Evolutionary conservation across 2,797 vertebrate species (phyloP).

Genomic region (Okamejei kenojei): DNA sequence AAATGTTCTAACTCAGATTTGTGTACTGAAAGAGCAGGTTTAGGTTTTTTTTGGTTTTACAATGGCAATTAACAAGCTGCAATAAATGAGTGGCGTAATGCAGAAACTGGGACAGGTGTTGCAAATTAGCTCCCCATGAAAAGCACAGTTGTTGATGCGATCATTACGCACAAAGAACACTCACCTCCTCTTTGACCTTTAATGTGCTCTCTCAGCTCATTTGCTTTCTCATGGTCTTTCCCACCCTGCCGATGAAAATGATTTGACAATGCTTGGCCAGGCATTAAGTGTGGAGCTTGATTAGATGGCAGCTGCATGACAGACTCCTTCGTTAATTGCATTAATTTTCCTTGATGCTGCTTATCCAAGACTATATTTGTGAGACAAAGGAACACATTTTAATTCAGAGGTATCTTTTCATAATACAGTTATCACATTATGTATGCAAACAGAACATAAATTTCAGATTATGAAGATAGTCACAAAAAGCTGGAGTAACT

Average conservation of each 20-base stretch:
- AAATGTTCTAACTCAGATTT: neutral
- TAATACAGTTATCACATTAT: neutral
- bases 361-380: conserved; percentile 47
- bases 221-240: conserved; percentile 58
- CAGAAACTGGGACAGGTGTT: neutral
- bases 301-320: conserved; percentile 59
- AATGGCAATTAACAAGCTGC: neutral
- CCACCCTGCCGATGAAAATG: conserved; percentile 61
- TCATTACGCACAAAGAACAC: conserved; percentile 45
- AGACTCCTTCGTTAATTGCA: conserved; percentile 49
- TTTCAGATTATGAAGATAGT: no score
- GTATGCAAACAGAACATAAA: neutral
- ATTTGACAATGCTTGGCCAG: conserved; percentile 65
- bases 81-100: neutral
- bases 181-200: conserved; percentile 92
- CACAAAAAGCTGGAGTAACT: no score
- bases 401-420: neutral
- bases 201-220: conserved; percentile 60
- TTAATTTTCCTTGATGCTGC: conserved; percentile 53
- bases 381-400: neutral
- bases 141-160: neutral
- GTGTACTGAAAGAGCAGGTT: neutral
- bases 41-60: neutral
- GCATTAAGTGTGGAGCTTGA: conserved; percentile 57
- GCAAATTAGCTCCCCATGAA: neutral